Conservation (phyloP, 2,113 vertebrate genomes). For the Leptosomus discolor region DNA sequence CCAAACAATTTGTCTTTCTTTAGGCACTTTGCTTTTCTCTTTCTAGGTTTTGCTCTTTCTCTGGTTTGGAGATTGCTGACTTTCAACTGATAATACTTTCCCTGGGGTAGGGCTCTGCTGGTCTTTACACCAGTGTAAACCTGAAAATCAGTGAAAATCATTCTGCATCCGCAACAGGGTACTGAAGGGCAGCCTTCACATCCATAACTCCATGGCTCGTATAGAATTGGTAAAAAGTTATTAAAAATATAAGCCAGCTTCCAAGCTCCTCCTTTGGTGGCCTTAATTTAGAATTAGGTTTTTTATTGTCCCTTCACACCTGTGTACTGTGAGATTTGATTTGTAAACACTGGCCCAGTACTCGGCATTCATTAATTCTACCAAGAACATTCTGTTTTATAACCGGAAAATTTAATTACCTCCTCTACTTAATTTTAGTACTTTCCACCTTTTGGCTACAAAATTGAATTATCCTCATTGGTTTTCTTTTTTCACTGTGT, state of each 20-base stretch:
- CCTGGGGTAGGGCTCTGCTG: neutral
- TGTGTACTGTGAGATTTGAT: neutral
- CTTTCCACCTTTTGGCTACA: neutral
- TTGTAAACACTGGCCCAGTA: neutral
- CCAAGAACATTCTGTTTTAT: slow-evolving; percentile 31
- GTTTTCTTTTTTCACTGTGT: neutral
- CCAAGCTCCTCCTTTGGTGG: neutral
- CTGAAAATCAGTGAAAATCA: neutral
- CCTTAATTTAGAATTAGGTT: neutral
- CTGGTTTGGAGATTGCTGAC: neutral
- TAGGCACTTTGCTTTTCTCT: neutral
- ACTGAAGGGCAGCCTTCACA: neutral
- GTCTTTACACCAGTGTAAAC: neutral
- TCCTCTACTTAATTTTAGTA: neutral
- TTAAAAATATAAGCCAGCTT: neutral
- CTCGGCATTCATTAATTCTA: neutral
- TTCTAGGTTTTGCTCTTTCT: neutral
- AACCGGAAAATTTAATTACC: slow-evolving; percentile 23
- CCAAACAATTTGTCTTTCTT: slow-evolving; percentile 22
- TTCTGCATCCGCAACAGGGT: neutral
- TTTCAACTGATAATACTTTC: neutral
- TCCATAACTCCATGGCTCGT: neutral
- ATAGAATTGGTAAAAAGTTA: neutral
- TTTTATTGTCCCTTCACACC: neutral
- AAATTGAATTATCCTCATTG: neutral